A percentile compares a stretch with the other conserved stretches of the same genome.
phyloP scores from a whole-genome alignment of 2,888 invertebrate species.

The Drosophila lacicola region DNA sequence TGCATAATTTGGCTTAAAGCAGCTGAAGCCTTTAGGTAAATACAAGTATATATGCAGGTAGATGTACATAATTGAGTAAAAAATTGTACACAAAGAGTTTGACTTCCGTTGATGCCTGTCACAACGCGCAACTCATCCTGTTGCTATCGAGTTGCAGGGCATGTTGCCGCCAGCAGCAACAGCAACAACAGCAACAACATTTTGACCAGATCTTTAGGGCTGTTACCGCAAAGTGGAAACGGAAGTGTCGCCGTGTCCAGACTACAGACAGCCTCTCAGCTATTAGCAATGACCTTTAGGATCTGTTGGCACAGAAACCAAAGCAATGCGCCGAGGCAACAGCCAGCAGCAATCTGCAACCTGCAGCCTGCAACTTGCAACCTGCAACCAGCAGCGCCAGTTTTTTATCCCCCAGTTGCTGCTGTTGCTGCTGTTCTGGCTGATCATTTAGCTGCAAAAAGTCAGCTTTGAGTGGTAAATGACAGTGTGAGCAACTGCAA shows the following conservation, averaged over 20 bases:
- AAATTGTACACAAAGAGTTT: constrained; percentile 36
- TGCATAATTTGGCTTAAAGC: constrained; percentile 43
- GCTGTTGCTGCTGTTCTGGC: constrained; percentile 17
- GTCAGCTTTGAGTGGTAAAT: constrained; percentile 72
- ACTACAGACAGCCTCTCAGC: constrained; percentile 50
- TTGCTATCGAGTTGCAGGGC: constrained; percentile 59
- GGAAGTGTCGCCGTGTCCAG: constrained; percentile 75
- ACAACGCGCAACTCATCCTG: constrained; percentile 57
- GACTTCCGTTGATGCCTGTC: constrained; percentile 66
- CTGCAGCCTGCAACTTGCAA: not conserved
- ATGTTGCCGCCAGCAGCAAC: constrained; percentile 12
- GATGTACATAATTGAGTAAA: constrained; percentile 44
- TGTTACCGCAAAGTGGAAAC: constrained; percentile 80
- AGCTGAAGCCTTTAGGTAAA: constrained; percentile 6
- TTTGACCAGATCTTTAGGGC: constrained; percentile 48
- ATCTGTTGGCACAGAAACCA: constrained; percentile 77
- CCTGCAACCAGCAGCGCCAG: constrained; percentile 45
- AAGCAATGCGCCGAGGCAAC: constrained; percentile 52
- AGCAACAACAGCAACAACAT: constrained; percentile 23
- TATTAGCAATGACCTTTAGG: constrained; percentile 71
- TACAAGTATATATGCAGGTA: not conserved
- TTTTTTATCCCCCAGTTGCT: constrained; percentile 47
- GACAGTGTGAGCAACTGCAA: constrained; percentile 70
- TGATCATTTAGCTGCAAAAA: constrained; percentile 67
- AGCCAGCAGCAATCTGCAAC: constrained; percentile 13